These are phyloP conservation scores for Bubo blakistoni DNA, from an alignment of 2,113 vertebrate species.

Conservation along the genomic window DNA sequence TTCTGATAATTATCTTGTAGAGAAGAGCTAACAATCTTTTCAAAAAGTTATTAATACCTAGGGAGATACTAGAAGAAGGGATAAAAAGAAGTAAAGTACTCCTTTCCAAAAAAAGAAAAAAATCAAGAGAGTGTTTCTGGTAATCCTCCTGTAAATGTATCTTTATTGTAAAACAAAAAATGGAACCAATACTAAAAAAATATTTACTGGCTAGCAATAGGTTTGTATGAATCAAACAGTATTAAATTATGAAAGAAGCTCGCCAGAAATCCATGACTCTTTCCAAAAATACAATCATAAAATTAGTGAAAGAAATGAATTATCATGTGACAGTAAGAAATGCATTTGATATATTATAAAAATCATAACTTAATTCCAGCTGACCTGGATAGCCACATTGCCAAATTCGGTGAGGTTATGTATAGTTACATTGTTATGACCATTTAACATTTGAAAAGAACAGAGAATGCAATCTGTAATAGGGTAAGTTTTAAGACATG, in stretches of 20 bases:
- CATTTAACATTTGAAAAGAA: neutral
- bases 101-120: neutral
- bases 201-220: neutral
- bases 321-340: neutral
- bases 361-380: conserved; percentile 2
- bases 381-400: neutral
- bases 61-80: neutral
- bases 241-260: neutral
- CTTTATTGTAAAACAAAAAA: neutral
- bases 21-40: neutral
- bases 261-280: neutral
- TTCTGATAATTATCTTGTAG: neutral
- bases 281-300: conserved; percentile 17
- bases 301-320: conserved; percentile 19
- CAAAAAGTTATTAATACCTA: neutral
- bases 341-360: neutral
- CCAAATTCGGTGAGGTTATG: conserved; percentile 18
- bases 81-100: neutral
- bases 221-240: neutral
- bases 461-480: neutral
- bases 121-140: neutral
- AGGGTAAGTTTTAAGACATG: neutral
- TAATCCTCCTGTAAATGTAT: neutral
- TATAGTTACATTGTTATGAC: neutral
- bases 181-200: neutral